Evolutionary conservation across 2,113 vertebrate species (phyloP).

Genomic region (Nibea albiflora): DNA sequence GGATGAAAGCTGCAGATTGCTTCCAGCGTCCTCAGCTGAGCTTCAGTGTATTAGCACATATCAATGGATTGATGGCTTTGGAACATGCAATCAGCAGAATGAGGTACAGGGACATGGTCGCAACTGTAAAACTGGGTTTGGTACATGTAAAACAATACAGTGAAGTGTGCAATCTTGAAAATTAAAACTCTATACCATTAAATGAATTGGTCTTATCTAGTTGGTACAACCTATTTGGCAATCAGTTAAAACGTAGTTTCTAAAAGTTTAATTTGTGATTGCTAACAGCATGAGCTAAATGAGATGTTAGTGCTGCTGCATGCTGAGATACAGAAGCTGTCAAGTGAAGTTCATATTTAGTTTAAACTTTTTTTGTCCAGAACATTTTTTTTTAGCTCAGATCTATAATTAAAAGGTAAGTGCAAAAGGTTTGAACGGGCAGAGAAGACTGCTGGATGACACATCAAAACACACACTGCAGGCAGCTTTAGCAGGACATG

Average conservation of each 20-base stretch:
- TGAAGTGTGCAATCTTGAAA: neutral
- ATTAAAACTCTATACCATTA: neutral
- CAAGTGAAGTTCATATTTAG: no score
- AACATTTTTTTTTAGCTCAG: neutral
- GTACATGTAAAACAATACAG: no score
- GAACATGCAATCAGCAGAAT: neutral
- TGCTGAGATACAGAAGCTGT: neutral
- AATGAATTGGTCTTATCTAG: neutral
- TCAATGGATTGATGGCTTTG: neutral
- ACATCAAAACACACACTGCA: neutral
- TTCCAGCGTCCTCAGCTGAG: constrained; percentile 13
- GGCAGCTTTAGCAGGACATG: neutral
- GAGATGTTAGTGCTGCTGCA: neutral
- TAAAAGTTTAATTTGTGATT: neutral
- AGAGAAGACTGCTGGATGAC: neutral
- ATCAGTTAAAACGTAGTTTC: no score
- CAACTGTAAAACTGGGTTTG: neutral
- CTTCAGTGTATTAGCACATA: neutral
- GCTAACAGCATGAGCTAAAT: neutral
- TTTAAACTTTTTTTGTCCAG: neutral
- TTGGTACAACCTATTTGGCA: neutral
- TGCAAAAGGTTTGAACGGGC: constrained; percentile 1
- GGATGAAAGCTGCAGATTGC: neutral
- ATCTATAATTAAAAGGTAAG: neutral
- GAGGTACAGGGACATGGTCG: neutral